Percentiles rank a stretch among this genome's conserved stretches.
Evolutionary conservation across 2,797 vertebrate species (phyloP).

Genomic region (Sebastes baramenuke): DNA sequence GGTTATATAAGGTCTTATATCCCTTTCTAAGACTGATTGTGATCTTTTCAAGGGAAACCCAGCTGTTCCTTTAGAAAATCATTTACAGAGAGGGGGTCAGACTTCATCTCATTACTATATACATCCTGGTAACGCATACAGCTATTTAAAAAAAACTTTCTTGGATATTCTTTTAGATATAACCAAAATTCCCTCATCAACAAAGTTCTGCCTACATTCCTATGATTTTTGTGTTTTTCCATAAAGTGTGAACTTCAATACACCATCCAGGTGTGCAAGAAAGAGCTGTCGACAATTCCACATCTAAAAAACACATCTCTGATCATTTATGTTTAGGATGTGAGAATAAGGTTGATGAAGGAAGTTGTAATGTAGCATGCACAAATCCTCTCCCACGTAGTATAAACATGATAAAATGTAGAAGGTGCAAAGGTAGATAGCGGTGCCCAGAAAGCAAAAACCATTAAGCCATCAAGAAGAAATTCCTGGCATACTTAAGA

Average conservation of each 20-base stretch:
- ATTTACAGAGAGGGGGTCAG: too few relatives aligned
- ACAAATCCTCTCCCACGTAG: background rate
- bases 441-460: background rate
- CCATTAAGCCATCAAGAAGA: constrained; percentile 20
- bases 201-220: background rate
- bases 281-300: background rate
- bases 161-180: background rate
- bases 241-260: background rate
- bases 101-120: background rate
- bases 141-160: background rate
- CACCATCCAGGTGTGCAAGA: too few relatives aligned
- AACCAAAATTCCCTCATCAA: background rate
- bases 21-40: background rate
- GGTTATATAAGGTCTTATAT: background rate
- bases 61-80: background rate
- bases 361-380: background rate
- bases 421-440: background rate
- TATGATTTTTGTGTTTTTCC: background rate
- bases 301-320: background rate
- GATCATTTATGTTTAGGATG: background rate
- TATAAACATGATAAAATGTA: background rate
- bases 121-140: background rate
- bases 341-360: background rate
- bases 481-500: constrained; percentile 24
- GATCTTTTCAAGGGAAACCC: background rate